phyloP scores from a whole-genome alignment of 2,797 vertebrate genomes.

The Acrossocheilus fasciatus region DNA sequence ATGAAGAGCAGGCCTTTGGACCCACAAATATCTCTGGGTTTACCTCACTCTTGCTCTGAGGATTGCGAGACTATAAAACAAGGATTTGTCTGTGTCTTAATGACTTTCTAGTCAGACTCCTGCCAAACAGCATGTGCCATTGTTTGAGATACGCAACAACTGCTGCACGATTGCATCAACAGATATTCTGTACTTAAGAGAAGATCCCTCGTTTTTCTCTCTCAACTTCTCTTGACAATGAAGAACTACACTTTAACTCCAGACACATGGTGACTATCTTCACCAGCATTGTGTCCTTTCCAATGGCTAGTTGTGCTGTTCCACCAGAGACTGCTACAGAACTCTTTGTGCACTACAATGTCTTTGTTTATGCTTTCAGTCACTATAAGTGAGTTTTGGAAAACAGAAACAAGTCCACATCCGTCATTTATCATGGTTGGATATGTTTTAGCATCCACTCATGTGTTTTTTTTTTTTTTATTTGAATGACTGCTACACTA shows the following conservation, averaged over 20 bases:
- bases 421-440: conserved; percentile 34
- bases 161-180: conserved; percentile 57
- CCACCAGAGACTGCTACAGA: conserved; percentile 50
- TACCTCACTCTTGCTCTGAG: conserved; percentile 67
- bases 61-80: conserved; percentile 32
- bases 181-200: conserved; percentile 48
- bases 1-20: conserved; percentile 61
- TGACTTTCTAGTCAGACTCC: conserved; percentile 55
- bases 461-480: conserved; percentile 13
- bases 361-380: conserved; percentile 40
- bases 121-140: conserved; percentile 78
- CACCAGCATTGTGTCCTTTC: conserved; percentile 50
- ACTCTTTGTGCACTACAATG: conserved; percentile 51
- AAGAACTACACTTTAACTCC: conserved; percentile 22
- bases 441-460: conserved; percentile 18
- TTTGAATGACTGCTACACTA: conserved; percentile 24
- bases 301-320: conserved; percentile 55
- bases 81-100: conserved; percentile 44
- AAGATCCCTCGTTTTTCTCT: conserved; percentile 45
- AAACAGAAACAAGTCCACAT: conserved; percentile 11
- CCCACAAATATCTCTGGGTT: conserved; percentile 64
- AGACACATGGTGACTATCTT: conserved; percentile 50
- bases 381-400: conserved; percentile 21
- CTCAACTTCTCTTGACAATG: conserved; percentile 47
- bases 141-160: conserved; percentile 61